Percentiles rank a stretch among this genome's conserved stretches.
Evolutionary conservation across 1,140 invertebrate species (phyloP).

Genomic region (Arion vulgaris): DNA sequence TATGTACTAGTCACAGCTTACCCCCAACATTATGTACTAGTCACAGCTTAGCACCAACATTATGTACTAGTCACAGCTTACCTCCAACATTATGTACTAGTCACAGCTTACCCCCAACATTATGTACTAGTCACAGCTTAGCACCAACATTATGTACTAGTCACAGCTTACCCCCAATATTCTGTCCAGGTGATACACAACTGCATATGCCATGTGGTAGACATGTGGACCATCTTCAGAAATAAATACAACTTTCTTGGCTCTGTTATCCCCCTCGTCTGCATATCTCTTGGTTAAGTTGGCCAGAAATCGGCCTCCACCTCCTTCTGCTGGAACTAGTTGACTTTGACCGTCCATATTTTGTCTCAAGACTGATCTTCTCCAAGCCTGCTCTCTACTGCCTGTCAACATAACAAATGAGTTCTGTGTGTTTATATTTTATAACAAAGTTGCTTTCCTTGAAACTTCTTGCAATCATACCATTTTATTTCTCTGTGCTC

Average conservation of each 20-base stretch:
- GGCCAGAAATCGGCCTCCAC: slow-evolving; percentile 50
- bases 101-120: too few species aligned
- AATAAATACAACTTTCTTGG: slow-evolving; percentile 54
- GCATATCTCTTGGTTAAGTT: slow-evolving; percentile 42
- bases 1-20: too few species aligned
- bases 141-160: too few species aligned
- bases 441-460: too few species aligned
- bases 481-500: too few species aligned
- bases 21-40: too few species aligned
- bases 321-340: slow-evolving; percentile 29
- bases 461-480: too few species aligned
- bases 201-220: slow-evolving; percentile 54
- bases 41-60: too few species aligned
- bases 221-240: slow-evolving; percentile 53
- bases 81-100: too few species aligned
- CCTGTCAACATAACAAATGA: slow-evolving; percentile 53
- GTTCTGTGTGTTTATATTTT: too few species aligned
- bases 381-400: slow-evolving; percentile 56
- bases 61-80: too few species aligned
- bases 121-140: too few species aligned
- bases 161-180: slow-evolving; percentile 64
- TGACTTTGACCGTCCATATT: slow-evolving; percentile 41
- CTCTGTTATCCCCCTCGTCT: slow-evolving; percentile 24
- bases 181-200: slow-evolving; percentile 60
- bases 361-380: slow-evolving; percentile 45